Evolutionary conservation across 2,113 vertebrate species (phyloP).

Genomic region (Erpornis zantholeuca): DNA sequence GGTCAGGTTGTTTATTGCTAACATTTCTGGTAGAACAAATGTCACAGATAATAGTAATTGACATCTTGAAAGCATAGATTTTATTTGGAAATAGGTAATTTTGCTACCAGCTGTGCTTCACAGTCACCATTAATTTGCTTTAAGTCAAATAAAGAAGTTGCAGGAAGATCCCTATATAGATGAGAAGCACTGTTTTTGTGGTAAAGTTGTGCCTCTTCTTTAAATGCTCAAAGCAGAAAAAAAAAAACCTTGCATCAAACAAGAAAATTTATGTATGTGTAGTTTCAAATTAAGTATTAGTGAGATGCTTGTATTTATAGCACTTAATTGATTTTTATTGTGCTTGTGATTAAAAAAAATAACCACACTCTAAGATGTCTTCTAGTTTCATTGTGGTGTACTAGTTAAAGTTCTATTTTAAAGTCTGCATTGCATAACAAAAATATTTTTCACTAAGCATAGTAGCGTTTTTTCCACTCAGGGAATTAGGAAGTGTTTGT

Average conservation of each 20-base stretch:
- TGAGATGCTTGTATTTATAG: neutral
- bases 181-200: neutral
- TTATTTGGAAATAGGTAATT: neutral
- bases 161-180: neutral
- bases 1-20: constrained; percentile 71
- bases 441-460: neutral
- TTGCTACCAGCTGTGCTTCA: neutral
- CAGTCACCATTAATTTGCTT: neutral
- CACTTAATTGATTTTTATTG: neutral
- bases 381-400: neutral
- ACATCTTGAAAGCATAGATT: neutral
- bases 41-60: neutral
- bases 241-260: neutral
- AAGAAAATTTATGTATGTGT: neutral
- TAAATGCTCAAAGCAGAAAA: neutral
- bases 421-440: neutral
- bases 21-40: neutral
- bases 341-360: neutral
- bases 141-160: neutral
- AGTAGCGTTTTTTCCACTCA: neutral
- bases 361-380: neutral
- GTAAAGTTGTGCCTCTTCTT: neutral
- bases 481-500: neutral
- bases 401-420: neutral
- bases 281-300: neutral